Evolutionary conservation across 2,888 invertebrate species (phyloP).

Genomic region (Xylocampa areola): DNA sequence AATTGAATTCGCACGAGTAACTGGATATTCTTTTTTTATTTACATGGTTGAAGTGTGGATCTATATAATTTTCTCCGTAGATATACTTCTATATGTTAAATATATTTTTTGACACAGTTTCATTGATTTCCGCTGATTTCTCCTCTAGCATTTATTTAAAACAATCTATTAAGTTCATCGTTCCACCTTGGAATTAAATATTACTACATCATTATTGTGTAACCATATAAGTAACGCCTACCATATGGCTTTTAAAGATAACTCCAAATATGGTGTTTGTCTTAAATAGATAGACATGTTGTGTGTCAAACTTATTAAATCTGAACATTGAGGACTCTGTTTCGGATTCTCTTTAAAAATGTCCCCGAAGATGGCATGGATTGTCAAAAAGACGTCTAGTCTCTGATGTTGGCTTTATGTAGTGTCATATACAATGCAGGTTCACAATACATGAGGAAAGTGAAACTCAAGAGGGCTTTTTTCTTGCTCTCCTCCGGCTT

Average conservation of each 20-base stretch:
- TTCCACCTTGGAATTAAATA: slow-evolving; percentile 65
- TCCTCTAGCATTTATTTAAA: slow-evolving; percentile 7
- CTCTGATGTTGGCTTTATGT: slow-evolving; percentile 62
- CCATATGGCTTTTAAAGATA: slow-evolving; percentile 61
- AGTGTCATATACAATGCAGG: slow-evolving; percentile 68
- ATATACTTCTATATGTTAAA: too few relatives aligned
- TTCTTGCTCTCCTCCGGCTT: slow-evolving; percentile 68
- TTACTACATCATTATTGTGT: slow-evolving; percentile 61
- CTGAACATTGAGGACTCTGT: slow-evolving; percentile 14
- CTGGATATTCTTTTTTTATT: too few relatives aligned
- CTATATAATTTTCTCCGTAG: too few relatives aligned
- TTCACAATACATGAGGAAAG: slow-evolving; percentile 76
- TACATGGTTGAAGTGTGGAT: too few relatives aligned
- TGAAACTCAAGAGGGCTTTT: slow-evolving; percentile 77
- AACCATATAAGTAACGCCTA: slow-evolving; percentile 61
- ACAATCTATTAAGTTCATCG: slow-evolving; percentile 59
- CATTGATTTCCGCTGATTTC: neutral
- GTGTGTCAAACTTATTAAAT: slow-evolving; percentile 3
- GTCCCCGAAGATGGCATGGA: slow-evolving; percentile 59
- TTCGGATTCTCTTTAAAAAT: slow-evolving; percentile 18
- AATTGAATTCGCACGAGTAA: too few relatives aligned
- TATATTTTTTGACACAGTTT: neutral
- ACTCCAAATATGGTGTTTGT: slow-evolving; percentile 26
- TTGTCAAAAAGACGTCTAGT: slow-evolving; percentile 69
- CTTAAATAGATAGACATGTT: slow-evolving; percentile 28